phyloP scores from a whole-genome alignment of 92 coral and sea anemone species.

The Porites rus region DNA sequence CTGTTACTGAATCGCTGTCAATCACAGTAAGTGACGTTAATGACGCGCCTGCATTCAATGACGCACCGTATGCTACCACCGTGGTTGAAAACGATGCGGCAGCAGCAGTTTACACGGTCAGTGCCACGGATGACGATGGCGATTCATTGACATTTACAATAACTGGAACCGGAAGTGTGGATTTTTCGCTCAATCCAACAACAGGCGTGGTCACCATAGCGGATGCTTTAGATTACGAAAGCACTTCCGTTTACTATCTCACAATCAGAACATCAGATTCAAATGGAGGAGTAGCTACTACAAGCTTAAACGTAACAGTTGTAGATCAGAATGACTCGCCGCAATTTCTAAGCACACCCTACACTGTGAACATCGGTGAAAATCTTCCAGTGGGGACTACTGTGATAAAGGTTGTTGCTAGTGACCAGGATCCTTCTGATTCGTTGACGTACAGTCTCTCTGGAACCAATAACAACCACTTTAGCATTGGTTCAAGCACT shows the following conservation, averaged over 20 bases:
- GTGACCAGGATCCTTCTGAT: conserved; percentile 61
- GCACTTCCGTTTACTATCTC: conserved; percentile 44
- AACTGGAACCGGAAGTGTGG: conserved; percentile 49
- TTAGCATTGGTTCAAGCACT: conserved; percentile 51
- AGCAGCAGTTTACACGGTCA: conserved; percentile 40
- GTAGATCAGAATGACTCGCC: conserved; percentile 58
- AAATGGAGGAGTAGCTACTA: conserved; percentile 54
- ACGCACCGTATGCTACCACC: conserved; percentile 33
- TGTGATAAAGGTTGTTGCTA: conserved; percentile 45
- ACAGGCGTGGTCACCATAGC: conserved; percentile 68
- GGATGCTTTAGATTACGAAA: conserved; percentile 54
- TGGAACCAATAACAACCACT: conserved; percentile 47
- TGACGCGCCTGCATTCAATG: conserved; percentile 48
- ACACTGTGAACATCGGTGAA: conserved; percentile 45
- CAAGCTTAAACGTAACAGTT: conserved; percentile 52
- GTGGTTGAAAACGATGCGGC: conserved; percentile 52
- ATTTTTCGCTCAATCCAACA: conserved; percentile 52
- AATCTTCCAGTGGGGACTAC: conserved; percentile 58
- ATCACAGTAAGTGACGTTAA: conserved; percentile 43
- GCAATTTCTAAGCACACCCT: conserved; percentile 43
- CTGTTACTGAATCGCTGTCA: conserved; percentile 36
- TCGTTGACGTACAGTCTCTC: conserved; percentile 50
- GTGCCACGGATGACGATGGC: conserved; percentile 51
- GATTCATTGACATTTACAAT: conserved; percentile 38
- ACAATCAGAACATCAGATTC: conserved; percentile 56